Percentiles rank a stretch among this genome's conserved stretches.
Evolutionary conservation across 1,140 invertebrate species (phyloP).

Genomic region (Phthorimaea operculella): DNA sequence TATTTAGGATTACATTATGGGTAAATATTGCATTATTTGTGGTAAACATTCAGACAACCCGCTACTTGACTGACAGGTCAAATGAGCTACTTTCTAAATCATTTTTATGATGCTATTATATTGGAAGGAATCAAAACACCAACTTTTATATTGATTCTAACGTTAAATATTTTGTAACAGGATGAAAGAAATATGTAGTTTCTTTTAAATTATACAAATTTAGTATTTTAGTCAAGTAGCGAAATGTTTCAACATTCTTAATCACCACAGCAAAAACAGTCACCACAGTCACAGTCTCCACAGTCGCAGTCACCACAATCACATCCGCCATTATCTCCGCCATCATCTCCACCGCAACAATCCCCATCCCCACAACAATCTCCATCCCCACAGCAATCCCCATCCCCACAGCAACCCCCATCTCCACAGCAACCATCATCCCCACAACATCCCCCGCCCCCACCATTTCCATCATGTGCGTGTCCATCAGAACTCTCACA

Average conservation of each 20-base stretch:
- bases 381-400: not conserved
- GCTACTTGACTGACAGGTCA: no score
- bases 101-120: no score
- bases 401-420: slow-evolving; percentile 5
- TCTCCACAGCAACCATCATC: slow-evolving; percentile 5
- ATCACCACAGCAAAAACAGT: slow-evolving; percentile 2
- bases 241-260: not conserved
- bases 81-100: no score
- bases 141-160: no score
- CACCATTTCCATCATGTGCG: not conserved
- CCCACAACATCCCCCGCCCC: slow-evolving; percentile 7
- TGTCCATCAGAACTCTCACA: not conserved
- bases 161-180: no score
- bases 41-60: no score
- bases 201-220: no score
- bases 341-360: slow-evolving; percentile 6
- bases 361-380: slow-evolving; percentile 10
- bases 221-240: no score
- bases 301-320: slow-evolving; percentile 14
- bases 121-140: no score
- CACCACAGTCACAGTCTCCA: slow-evolving; percentile 3
- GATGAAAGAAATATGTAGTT: no score
- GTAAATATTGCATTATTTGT: no score
- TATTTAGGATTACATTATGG: no score
- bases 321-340: slow-evolving; percentile 4